Conservation (phyloP, 2,797 vertebrate genomes). For the Agapornis canus region DNA sequence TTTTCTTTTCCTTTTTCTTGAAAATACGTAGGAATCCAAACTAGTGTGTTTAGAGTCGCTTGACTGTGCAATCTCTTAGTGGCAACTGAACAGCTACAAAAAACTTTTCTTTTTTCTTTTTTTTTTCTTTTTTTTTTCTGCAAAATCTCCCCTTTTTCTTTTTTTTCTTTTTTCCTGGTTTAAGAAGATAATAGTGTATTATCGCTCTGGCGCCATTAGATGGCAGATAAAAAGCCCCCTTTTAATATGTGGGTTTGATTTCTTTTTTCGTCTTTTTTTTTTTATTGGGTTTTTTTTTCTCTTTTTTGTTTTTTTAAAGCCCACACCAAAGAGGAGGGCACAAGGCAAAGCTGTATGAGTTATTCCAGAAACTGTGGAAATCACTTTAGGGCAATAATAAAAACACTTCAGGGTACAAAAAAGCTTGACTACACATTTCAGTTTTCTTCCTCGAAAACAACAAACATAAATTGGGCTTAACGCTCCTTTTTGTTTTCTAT, state of each 20-base stretch:
- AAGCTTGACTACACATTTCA: slow-evolving; percentile 85
- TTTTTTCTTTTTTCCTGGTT: slow-evolving; percentile 83
- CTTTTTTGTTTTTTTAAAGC: slow-evolving; percentile 79
- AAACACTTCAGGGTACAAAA: slow-evolving; percentile 93
- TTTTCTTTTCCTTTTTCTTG: slow-evolving; percentile 84
- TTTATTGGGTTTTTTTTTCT: slow-evolving; percentile 8
- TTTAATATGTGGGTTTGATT: slow-evolving; percentile 84
- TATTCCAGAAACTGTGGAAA: slow-evolving; percentile 97
- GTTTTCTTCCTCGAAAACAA: slow-evolving; percentile 85
- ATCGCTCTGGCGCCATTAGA: slow-evolving; percentile 96
- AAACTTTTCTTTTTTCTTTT: slow-evolving; percentile 78
- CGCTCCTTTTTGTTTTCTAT: slow-evolving; percentile 88
- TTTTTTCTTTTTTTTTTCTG: slow-evolving; percentile 76
- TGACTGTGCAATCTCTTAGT: slow-evolving; percentile 99
- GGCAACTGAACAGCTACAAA: slow-evolving; percentile 98
- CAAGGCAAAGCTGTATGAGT: slow-evolving; percentile 98
- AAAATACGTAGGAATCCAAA: slow-evolving; percentile 90
- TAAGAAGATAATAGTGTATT: slow-evolving; percentile 92
- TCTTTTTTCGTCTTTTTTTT: slow-evolving; percentile 65
- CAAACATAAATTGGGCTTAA: slow-evolving; percentile 83
- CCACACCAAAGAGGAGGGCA: slow-evolving; percentile 84
- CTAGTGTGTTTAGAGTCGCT: slow-evolving; percentile 98
- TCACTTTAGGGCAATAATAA: slow-evolving; percentile 95
- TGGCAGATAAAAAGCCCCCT: slow-evolving; percentile 91
- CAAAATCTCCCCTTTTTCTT: slow-evolving; percentile 84